Evolutionary conservation across 2,797 vertebrate species (phyloP).

Genomic region (Muscicapa striata): DNA sequence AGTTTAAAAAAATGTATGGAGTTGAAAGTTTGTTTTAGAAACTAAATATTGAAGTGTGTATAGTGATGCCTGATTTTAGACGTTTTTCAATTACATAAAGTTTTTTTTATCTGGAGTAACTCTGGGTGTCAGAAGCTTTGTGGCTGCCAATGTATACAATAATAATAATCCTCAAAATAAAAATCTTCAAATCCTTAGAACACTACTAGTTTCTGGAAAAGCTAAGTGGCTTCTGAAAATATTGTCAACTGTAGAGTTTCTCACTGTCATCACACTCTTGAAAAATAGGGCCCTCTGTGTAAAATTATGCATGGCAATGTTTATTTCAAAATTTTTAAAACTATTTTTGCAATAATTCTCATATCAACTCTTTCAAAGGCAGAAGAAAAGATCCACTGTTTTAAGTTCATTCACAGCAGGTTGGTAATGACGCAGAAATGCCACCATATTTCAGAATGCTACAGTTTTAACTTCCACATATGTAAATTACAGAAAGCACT

Average conservation of each 20-base stretch:
- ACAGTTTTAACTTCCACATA: background rate
- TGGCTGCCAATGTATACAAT: background rate
- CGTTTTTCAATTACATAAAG: background rate
- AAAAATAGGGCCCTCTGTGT: background rate
- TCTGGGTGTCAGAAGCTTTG: background rate
- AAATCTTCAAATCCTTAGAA: background rate
- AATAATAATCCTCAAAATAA: background rate
- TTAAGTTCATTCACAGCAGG: background rate
- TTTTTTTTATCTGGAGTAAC: background rate
- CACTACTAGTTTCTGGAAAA: background rate
- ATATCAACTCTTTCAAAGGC: background rate
- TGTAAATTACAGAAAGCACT: background rate
- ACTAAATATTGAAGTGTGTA: background rate
- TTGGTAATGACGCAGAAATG: slow-evolving; percentile 34
- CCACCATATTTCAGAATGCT: slow-evolving; percentile 49
- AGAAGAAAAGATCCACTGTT: background rate
- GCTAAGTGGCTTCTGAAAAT: background rate
- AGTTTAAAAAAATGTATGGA: background rate
- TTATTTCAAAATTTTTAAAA: background rate
- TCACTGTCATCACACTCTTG: background rate
- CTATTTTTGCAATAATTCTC: background rate
- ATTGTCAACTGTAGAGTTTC: background rate
- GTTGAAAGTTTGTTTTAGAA: background rate
- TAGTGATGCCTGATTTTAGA: background rate
- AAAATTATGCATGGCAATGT: background rate